These are phyloP conservation scores for Pelagia noctiluca DNA, from an alignment of 30 jellyfish, hydroid and myxozoan genomes.

Conservation along the genomic window DNA sequence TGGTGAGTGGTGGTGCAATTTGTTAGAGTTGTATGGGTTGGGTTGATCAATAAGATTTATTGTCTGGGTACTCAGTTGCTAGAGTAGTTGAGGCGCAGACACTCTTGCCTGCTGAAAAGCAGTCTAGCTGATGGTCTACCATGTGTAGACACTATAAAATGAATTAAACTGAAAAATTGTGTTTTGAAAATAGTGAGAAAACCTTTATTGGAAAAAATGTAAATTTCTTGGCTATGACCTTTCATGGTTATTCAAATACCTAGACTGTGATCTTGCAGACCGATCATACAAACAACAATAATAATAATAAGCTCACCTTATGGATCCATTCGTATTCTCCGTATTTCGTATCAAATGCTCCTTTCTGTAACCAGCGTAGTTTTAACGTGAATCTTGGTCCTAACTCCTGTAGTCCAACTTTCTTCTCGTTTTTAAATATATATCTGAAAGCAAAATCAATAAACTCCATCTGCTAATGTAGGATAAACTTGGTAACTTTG, in stretches of 20 bases:
- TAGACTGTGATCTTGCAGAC: neutral
- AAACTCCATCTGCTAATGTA: too few species aligned
- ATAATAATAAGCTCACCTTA: conserved; percentile 63
- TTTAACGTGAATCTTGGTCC: conserved; percentile 97
- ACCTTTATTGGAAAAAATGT: neutral
- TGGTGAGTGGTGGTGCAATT: too few species aligned
- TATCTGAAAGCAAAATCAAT: conserved; percentile 57
- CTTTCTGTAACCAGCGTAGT: conserved; percentile 89
- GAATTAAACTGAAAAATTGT: too few species aligned
- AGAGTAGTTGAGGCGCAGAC: too few species aligned
- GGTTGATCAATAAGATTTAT: too few species aligned
- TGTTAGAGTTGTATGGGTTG: too few species aligned
- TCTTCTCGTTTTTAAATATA: conserved; percentile 77
- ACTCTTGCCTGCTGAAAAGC: too few species aligned
- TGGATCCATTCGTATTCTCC: conserved; percentile 98
- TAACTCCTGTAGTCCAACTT: conserved; percentile 93
- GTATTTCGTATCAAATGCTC: conserved; percentile 90
- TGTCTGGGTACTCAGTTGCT: too few species aligned
- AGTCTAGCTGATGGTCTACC: too few species aligned
- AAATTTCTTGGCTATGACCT: neutral
- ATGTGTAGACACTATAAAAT: neutral
- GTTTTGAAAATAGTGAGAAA: neutral
- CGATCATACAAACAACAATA: too few species aligned
- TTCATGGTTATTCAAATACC: neutral
- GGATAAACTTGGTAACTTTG: too few species aligned